Conservation (phyloP, 2,888 invertebrate species). For the Patella depressa region DNA sequence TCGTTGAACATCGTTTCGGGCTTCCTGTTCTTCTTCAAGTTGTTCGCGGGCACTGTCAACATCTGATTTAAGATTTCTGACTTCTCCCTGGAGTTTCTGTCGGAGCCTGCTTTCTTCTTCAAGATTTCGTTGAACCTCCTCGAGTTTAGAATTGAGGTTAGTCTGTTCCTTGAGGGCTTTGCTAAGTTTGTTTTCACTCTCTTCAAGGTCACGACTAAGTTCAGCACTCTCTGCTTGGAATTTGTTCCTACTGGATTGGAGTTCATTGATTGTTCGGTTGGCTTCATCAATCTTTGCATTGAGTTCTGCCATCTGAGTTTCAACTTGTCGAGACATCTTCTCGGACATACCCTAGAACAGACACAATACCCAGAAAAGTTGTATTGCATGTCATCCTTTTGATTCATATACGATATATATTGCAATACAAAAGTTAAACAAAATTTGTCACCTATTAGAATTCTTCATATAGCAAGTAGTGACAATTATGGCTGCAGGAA, state of each 20-base stretch:
- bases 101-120: constrained; percentile 85
- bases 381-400: no score
- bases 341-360: constrained; percentile 89
- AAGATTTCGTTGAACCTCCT: constrained; percentile 96
- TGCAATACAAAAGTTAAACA: no score
- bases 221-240: constrained; percentile 97
- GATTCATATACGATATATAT: no score
- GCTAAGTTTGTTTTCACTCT: constrained; percentile 95
- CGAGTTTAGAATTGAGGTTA: constrained; percentile 94
- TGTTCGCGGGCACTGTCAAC: constrained; percentile 98
- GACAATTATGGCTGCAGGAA: no score
- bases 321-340: constrained; percentile 96
- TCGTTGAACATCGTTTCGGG: constrained; percentile 97
- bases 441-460: no score
- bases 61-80: constrained; percentile 99
- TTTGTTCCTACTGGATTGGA: constrained; percentile 87
- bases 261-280: constrained; percentile 95
- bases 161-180: constrained; percentile 93
- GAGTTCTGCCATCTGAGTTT: constrained; percentile 93
- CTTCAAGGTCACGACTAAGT: constrained; percentile 94
- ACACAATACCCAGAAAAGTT: not conserved
- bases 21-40: constrained; percentile 98
- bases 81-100: constrained; percentile 77
- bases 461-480: no score
- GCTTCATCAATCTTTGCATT: constrained; percentile 96